These are phyloP conservation scores for Hippoglossus stenolepis DNA, from an alignment of 2,113 vertebrate species.

Conservation along the genomic window DNA sequence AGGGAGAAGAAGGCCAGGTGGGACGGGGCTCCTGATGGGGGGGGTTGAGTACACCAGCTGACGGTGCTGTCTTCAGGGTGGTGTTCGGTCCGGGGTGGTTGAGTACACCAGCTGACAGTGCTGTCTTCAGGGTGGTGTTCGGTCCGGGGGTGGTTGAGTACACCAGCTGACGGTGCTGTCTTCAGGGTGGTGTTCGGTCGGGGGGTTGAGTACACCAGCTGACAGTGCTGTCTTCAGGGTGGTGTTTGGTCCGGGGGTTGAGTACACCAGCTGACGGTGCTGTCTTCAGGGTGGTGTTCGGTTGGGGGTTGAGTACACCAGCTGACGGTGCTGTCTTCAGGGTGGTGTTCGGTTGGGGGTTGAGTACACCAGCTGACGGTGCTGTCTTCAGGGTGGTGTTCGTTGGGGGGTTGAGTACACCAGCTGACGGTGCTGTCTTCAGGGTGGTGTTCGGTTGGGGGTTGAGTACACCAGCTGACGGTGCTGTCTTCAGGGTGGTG, in stretches of 20 bases:
- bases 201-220: too few relatives aligned
- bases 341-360: too few relatives aligned
- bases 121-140: constrained; percentile 86
- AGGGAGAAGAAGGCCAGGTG: constrained; percentile 89
- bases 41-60: not conserved
- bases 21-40: accelerated
- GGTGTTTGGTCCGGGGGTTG: too few relatives aligned
- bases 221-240: too few relatives aligned
- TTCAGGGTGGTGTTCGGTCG: constrained; percentile 90
- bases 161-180: constrained; percentile 9
- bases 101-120: constrained; percentile 6
- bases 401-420: not conserved
- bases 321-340: constrained; percentile 9
- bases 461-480: constrained; percentile 8
- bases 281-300: constrained; percentile 87
- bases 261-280: constrained; percentile 7
- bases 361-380: too few relatives aligned
- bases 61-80: constrained; percentile 78
- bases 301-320: constrained; percentile 41
- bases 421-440: constrained; percentile 25
- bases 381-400: too few relatives aligned
- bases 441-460: constrained; percentile 89
- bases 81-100: constrained; percentile 83
- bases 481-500: constrained; percentile 82
- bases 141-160: constrained; percentile 68